Percentiles rank a stretch among this genome's conserved stretches.
Evolutionary conservation across 2,888 invertebrate species (phyloP).

Genomic region (Chrysodeixis includens): DNA sequence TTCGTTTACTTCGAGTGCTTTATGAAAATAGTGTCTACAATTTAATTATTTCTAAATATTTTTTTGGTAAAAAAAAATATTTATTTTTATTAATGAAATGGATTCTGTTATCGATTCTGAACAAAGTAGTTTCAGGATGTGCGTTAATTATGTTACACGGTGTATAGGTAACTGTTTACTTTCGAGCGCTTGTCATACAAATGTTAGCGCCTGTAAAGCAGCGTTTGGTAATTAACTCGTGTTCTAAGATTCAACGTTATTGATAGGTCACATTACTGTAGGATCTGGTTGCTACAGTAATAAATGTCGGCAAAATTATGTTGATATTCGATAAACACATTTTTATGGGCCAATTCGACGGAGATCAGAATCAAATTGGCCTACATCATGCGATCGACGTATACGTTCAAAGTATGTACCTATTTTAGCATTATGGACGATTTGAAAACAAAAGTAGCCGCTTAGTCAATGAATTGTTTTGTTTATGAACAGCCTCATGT

Average conservation of each 20-base stretch:
- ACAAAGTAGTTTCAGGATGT: no score
- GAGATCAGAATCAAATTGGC: conserved; percentile 46
- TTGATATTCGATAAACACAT: conserved; percentile 52
- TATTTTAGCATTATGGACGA: conserved; percentile 24
- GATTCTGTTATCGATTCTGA: no score
- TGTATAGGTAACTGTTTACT: conserved; percentile 31
- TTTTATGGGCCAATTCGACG: conserved; percentile 45
- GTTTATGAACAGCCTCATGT: conserved; percentile 19
- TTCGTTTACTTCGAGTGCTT: no score
- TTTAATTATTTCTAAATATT: no score
- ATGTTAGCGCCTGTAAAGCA: conserved; percentile 26
- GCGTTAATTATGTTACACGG: no score
- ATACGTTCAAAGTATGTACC: conserved; percentile 21
- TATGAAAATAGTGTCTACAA: no score
- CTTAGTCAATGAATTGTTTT: conserved; percentile 46
- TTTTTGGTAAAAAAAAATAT: no score
- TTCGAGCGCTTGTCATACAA: conserved; percentile 18
- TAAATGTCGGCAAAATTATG: conserved; percentile 42
- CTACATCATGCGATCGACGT: conserved; percentile 38
- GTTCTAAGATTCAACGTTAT: conserved; percentile 22
- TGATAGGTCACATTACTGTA: conserved; percentile 26
- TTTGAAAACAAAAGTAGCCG: conserved; percentile 8
- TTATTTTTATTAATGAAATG: no score
- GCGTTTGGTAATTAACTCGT: conserved; percentile 43
- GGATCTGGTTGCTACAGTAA: conserved; percentile 29